Conservation (phyloP, 2,113 vertebrate genomes). For the Cnemophilus loriae region DNA sequence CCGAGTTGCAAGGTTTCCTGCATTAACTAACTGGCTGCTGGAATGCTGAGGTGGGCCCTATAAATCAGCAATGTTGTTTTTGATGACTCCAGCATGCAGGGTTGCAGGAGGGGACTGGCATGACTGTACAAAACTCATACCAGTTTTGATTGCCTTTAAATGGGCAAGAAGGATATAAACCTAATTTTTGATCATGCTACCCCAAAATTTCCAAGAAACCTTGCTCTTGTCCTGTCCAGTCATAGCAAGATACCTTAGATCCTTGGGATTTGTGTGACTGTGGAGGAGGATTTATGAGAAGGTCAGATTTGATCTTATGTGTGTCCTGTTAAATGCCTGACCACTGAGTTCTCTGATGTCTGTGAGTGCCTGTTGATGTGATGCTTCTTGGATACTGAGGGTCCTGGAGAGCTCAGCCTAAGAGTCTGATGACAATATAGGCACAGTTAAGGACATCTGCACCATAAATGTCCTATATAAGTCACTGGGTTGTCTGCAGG, state of each 20-base stretch:
- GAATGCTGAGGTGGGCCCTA: not conserved
- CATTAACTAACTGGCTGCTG: constrained; percentile 33
- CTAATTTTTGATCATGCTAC: not conserved
- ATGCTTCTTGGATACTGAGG: not conserved
- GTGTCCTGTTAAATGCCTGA: not conserved
- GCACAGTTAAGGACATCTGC: not conserved
- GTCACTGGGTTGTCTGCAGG: not conserved
- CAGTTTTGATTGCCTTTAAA: not conserved
- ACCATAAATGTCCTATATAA: not conserved
- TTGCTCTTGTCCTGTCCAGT: not conserved
- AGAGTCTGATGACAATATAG: not conserved
- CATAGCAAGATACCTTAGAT: not conserved
- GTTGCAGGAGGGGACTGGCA: not conserved
- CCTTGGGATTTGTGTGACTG: not conserved
- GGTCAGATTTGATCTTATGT: not conserved
- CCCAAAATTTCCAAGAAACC: not conserved
- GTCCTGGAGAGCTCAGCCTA: not conserved
- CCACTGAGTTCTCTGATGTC: not conserved
- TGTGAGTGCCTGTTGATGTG: not conserved
- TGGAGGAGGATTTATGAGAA: not conserved
- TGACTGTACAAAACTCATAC: not conserved
- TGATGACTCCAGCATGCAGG: not conserved
- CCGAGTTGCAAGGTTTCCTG: not conserved
- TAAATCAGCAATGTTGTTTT: not conserved
- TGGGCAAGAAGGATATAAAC: not conserved